A percentile compares a stretch with the other conserved stretches of the same genome.
These are phyloP conservation scores for Megaptera novaeangliae DNA, from an alignment of 2,113 vertebrate species.

Conservation along the genomic window DNA sequence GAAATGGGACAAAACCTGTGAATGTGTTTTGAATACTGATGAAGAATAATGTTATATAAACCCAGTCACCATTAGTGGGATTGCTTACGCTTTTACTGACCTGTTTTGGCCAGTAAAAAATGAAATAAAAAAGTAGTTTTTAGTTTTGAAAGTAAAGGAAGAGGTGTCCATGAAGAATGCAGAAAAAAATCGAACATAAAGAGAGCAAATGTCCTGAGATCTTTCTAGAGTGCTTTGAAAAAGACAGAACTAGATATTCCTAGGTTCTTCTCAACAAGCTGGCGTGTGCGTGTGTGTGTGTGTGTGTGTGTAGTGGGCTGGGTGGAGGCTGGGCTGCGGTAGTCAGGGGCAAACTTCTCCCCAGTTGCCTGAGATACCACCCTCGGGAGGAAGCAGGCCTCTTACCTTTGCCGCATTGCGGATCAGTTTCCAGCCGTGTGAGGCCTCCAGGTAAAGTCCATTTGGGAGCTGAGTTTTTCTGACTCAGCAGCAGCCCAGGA, in stretches of 20 bases:
- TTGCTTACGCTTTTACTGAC: neutral
- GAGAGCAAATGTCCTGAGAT: neutral
- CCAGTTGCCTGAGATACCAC: neutral
- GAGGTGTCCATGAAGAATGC: neutral
- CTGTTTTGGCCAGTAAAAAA: neutral
- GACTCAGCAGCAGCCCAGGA: neutral
- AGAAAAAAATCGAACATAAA: neutral
- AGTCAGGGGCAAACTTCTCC: neutral
- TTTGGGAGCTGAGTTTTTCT: neutral
- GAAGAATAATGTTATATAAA: neutral
- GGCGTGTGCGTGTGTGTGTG: accelerated
- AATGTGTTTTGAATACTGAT: neutral
- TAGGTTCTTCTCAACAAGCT: neutral
- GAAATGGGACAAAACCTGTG: neutral
- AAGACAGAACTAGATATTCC: neutral
- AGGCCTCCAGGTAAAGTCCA: neutral
- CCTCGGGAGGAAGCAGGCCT: neutral
- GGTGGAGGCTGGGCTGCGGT: neutral
- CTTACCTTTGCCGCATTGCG: constrained; percentile 32
- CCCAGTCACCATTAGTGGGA: neutral
- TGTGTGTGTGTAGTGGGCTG: neutral
- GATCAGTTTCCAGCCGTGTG: neutral
- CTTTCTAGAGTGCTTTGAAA: neutral
- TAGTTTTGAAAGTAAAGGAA: neutral
- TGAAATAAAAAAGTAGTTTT: neutral